Conservation (phyloP, 2,888 invertebrate species). For the Trachelus troglodyta region DNA sequence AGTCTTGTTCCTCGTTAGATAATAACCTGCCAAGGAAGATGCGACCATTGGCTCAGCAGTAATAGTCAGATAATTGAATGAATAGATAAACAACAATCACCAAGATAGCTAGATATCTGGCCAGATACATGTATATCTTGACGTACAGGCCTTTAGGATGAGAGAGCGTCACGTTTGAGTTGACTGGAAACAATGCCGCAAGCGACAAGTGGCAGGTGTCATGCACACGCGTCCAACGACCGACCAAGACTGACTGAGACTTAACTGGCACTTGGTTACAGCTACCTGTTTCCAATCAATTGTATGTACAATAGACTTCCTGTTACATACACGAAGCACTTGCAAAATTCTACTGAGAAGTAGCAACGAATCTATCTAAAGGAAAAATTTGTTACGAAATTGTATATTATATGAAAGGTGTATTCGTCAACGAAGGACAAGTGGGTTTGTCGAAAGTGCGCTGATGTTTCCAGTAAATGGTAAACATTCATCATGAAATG, state of each 20-base stretch:
- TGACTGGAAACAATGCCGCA: background rate
- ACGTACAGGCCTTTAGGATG: background rate
- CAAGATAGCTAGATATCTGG: background rate
- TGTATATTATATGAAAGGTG: background rate
- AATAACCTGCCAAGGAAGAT: too few relatives aligned
- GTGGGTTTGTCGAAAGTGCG: background rate
- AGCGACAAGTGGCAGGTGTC: background rate
- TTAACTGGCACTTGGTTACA: background rate
- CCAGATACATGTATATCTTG: background rate
- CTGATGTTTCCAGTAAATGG: background rate
- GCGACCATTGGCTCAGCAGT: too few relatives aligned
- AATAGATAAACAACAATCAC: background rate
- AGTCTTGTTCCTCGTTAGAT: too few relatives aligned
- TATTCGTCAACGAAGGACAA: background rate
- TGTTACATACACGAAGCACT: background rate
- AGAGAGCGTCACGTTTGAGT: background rate
- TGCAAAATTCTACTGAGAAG: background rate
- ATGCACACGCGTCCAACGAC: background rate
- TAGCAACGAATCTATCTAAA: background rate
- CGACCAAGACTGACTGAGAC: background rate
- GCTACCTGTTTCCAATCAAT: background rate
- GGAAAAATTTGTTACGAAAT: background rate
- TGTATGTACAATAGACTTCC: background rate
- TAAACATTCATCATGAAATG: background rate
- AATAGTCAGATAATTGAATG: too few relatives aligned